phyloP scores from a whole-genome alignment of 2,113 vertebrate species.

The Etheostoma cragini region DNA sequence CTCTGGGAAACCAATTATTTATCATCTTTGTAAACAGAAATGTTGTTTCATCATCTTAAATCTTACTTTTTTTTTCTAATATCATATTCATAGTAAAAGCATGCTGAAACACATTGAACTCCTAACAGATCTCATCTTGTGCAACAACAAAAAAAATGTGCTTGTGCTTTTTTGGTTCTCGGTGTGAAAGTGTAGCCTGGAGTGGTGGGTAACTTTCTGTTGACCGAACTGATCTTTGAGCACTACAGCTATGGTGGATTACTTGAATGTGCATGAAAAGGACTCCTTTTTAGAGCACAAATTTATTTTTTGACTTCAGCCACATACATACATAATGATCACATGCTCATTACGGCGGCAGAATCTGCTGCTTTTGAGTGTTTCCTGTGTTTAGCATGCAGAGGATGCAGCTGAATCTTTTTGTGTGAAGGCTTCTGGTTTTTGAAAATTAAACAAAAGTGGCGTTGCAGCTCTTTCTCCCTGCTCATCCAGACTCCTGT shows the following conservation, averaged over 20 bases:
- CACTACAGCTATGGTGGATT: constrained; percentile 25
- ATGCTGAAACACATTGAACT: constrained; percentile 10
- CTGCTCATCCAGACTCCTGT: constrained; percentile 54
- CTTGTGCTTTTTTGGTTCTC: constrained; percentile 45
- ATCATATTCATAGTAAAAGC: constrained; percentile 40
- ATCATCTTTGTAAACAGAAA: constrained; percentile 62
- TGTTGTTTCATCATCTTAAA: constrained; percentile 46
- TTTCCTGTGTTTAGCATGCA: constrained; percentile 29
- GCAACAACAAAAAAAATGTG: no score
- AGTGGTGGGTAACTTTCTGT: constrained; percentile 55
- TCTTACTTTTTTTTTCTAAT: constrained; percentile 1
- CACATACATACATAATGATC: constrained; percentile 40
- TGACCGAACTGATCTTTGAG: constrained; percentile 64
- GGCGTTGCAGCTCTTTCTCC: constrained; percentile 35
- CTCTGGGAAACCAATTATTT: constrained; percentile 70
- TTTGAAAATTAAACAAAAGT: constrained; percentile 44
- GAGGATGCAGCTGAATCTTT: constrained; percentile 29
- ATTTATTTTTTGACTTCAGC: constrained; percentile 64
- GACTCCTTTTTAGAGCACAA: constrained; percentile 42
- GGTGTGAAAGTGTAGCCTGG: constrained; percentile 42
- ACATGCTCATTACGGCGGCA: constrained; percentile 51
- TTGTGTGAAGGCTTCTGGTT: constrained; percentile 18
- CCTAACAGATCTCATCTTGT: constrained; percentile 41
- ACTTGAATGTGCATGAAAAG: constrained; percentile 53
- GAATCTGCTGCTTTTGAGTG: constrained; percentile 20